Evolutionary conservation across 1,140 invertebrate species (phyloP).

Genomic region (Diprion similis): DNA sequence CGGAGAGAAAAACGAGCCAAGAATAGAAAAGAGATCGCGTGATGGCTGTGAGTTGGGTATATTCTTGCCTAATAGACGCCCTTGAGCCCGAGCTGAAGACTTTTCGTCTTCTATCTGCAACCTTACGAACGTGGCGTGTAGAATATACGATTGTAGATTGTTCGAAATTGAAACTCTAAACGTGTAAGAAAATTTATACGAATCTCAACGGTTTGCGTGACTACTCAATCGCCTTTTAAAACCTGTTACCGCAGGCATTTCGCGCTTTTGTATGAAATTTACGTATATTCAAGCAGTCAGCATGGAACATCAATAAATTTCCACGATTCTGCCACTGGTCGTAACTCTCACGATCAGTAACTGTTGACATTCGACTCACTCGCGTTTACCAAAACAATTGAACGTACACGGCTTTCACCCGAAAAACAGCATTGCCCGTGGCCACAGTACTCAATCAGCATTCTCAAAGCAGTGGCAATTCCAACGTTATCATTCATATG

Average conservation of each 20-base stretch:
- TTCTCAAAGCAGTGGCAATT: not conserved
- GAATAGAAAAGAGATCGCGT: constrained; percentile 1
- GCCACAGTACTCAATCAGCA: too few species aligned
- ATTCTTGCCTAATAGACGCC: not conserved
- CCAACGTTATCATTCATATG: not conserved
- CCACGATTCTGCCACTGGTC: not conserved
- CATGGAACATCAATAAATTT: not conserved
- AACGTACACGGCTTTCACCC: too few species aligned
- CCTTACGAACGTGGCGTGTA: not conserved
- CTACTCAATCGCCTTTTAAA: constrained; percentile 7
- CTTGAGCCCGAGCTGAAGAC: not conserved
- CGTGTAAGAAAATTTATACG: constrained; percentile 3
- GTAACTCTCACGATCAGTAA: too few species aligned
- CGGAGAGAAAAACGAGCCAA: not conserved
- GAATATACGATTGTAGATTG: constrained; percentile 3
- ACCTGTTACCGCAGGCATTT: not conserved
- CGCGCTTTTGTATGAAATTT: not conserved
- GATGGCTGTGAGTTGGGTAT: not conserved
- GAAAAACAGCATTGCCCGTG: too few species aligned
- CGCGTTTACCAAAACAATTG: too few species aligned
- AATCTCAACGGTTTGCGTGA: not conserved
- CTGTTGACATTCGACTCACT: too few species aligned
- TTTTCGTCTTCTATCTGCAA: not conserved
- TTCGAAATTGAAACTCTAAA: constrained; percentile 1
- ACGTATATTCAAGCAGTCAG: not conserved